These are phyloP conservation scores for Saguinus oedipus DNA, from an alignment of 2,797 vertebrate genomes.

Conservation along the genomic window DNA sequence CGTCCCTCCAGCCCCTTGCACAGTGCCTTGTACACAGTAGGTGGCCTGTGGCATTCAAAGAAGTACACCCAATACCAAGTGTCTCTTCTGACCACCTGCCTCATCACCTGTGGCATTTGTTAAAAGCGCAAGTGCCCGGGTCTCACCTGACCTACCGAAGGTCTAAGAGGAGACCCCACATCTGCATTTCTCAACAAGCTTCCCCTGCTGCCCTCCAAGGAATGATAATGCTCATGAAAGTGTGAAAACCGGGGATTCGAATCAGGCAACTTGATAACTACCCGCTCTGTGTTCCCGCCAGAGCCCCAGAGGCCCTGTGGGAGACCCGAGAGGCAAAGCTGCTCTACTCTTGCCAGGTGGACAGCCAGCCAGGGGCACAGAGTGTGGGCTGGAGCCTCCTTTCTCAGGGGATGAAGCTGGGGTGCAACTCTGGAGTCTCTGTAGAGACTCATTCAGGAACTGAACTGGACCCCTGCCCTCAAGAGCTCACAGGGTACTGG, in stretches of 20 bases:
- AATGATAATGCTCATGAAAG: not conserved
- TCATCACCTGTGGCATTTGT: not conserved
- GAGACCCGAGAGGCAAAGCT: not conserved
- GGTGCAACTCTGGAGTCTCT: not conserved
- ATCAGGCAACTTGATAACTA: no score
- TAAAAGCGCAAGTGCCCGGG: not conserved
- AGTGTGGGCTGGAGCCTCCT: not conserved
- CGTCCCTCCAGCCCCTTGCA: not conserved
- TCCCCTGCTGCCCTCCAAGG: not conserved
- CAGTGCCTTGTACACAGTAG: not conserved
- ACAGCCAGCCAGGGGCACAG: not conserved
- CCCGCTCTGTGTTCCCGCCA: not conserved
- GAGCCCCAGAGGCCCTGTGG: fast-evolving
- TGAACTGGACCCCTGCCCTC: not conserved
- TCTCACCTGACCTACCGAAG: not conserved
- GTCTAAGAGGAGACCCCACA: not conserved
- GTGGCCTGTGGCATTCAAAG: not conserved
- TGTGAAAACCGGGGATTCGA: not conserved
- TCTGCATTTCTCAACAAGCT: not conserved
- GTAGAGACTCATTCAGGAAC: not conserved
- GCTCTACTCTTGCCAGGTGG: not conserved
- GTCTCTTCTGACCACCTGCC: not conserved
- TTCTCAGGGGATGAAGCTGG: not conserved
- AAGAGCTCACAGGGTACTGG: not conserved
- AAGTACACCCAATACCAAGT: not conserved